A percentile compares a stretch with the other conserved stretches of the same genome.
Conservation (phyloP, 2,888 invertebrate species). For the Phyllotreta cruciferae region DNA sequence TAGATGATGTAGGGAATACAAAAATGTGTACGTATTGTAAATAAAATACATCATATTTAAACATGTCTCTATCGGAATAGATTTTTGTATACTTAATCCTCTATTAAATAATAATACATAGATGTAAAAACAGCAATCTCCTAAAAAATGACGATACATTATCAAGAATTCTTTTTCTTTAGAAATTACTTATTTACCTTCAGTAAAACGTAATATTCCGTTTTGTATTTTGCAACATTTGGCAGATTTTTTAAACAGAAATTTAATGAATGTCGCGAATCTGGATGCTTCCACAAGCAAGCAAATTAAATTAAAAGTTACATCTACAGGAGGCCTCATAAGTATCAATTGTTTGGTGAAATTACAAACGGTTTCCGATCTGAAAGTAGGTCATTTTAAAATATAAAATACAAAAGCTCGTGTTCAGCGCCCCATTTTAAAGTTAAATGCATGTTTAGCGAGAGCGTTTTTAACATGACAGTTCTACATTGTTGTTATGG, state of each 20-base stretch:
- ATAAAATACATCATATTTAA: constrained; percentile 48
- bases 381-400: constrained; percentile 26
- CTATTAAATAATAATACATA: constrained; percentile 47
- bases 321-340: constrained; percentile 39
- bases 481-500: too few relatives aligned
- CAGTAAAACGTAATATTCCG: constrained; percentile 46
- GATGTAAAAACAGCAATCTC: constrained; percentile 49
- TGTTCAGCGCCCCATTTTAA: background rate
- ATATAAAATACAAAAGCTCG: constrained; percentile 15
- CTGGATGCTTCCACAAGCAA: constrained; percentile 44
- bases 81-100: constrained; percentile 34
- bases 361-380: constrained; percentile 37
- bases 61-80: constrained; percentile 40
- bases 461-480: too few relatives aligned
- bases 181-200: constrained; percentile 41
- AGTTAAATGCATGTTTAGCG: too few relatives aligned
- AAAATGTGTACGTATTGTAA: constrained; percentile 45
- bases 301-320: constrained; percentile 41
- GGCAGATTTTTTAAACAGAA: constrained; percentile 45
- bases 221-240: constrained; percentile 32
- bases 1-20: constrained; percentile 45
- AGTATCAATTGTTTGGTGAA: constrained; percentile 44
- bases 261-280: constrained; percentile 43
- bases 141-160: constrained; percentile 39
- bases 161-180: constrained; percentile 2